Evolutionary conservation across 2,797 vertebrate genomes (phyloP).

Genomic region (Holocentrus rufus): DNA sequence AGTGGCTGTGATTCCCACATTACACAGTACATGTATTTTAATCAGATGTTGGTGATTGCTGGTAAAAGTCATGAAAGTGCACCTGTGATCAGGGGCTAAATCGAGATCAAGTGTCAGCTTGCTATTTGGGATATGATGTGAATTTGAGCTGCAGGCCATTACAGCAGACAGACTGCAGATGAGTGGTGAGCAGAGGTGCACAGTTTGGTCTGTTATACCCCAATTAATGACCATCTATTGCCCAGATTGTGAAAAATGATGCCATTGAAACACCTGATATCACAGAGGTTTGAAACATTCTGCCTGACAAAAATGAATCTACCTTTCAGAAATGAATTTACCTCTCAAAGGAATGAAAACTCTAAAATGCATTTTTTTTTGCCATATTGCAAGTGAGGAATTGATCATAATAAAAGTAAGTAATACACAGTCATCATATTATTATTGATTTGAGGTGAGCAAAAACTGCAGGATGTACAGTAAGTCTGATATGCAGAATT

Average conservation of each 20-base stretch:
- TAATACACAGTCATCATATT: not conserved
- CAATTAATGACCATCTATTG: constrained; percentile 37
- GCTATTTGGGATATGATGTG: constrained; percentile 17
- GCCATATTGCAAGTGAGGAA: too few species aligned
- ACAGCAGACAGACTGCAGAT: constrained; percentile 13
- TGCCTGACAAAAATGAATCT: not conserved
- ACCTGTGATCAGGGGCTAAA: constrained; percentile 6
- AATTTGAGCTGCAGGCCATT: constrained; percentile 24
- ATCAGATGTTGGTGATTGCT: too few species aligned
- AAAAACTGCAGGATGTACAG: not conserved
- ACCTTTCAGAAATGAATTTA: too few species aligned
- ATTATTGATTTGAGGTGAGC: not conserved
- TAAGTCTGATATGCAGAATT: too few species aligned
- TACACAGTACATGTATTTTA: too few species aligned
- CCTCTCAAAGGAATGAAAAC: too few species aligned
- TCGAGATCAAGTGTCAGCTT: constrained; percentile 19
- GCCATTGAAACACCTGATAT: constrained; percentile 2
- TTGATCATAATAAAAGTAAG: too few species aligned
- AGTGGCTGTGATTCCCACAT: too few species aligned
- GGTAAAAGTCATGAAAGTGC: not conserved
- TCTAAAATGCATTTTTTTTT: too few species aligned
- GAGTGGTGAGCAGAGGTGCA: constrained; percentile 1
- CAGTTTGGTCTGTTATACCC: constrained; percentile 10
- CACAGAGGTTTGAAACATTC: constrained; percentile 25
- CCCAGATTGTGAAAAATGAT: constrained; percentile 22